Conservation (phyloP, 2,888 invertebrate genomes). For the Leptogaster cylindrica region DNA sequence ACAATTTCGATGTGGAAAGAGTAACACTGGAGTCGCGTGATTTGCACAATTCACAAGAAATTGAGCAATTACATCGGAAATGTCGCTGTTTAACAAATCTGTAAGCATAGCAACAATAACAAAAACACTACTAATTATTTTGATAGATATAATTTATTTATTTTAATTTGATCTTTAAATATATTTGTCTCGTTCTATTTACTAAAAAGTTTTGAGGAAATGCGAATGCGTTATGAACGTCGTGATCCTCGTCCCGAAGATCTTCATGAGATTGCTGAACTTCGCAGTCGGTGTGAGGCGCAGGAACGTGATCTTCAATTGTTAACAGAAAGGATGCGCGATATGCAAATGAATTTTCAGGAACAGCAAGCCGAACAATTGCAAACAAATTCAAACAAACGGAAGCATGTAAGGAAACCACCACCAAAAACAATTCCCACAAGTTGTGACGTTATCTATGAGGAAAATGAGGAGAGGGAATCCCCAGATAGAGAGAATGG, state of each 20-base stretch:
- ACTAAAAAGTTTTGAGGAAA: slow-evolving; percentile 65
- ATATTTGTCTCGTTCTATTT: neutral
- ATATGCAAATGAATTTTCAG: slow-evolving; percentile 65
- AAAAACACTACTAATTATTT: too few relatives aligned
- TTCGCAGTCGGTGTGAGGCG: slow-evolving; percentile 65
- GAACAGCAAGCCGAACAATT: slow-evolving; percentile 52
- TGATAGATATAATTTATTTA: slow-evolving; percentile 14
- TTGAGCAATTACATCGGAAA: slow-evolving; percentile 66
- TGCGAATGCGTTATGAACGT: slow-evolving; percentile 66
- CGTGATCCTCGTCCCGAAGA: slow-evolving; percentile 67
- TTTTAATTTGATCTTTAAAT: neutral
- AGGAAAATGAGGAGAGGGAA: slow-evolving; percentile 55
- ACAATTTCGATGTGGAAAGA: slow-evolving; percentile 60
- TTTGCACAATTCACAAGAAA: slow-evolving; percentile 65
- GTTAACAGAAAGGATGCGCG: slow-evolving; percentile 66
- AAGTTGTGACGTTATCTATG: slow-evolving; percentile 62
- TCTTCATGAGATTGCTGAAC: slow-evolving; percentile 64
- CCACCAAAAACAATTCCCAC: slow-evolving; percentile 59
- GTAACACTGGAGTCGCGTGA: slow-evolving; percentile 60
- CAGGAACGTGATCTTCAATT: slow-evolving; percentile 66
- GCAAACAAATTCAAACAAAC: slow-evolving; percentile 41
- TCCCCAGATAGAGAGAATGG: slow-evolving; percentile 30
- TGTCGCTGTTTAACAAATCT: slow-evolving; percentile 67
- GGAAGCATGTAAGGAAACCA: slow-evolving; percentile 55
- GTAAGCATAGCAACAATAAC: too few relatives aligned